Evolutionary conservation across 2,888 invertebrate genomes (phyloP).

Genomic region (Bellardia pandia): DNA sequence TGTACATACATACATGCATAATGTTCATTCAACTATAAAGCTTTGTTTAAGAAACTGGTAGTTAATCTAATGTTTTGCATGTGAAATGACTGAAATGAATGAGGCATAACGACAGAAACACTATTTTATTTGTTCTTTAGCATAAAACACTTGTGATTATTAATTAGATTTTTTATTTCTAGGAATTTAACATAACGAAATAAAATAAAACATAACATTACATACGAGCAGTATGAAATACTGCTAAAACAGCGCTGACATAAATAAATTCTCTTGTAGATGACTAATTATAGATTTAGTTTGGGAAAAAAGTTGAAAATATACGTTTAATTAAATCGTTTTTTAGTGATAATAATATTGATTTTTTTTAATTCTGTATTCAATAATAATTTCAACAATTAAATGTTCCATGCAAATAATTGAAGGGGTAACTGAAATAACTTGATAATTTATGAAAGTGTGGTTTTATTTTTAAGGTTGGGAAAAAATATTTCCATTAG

Average conservation of each 20-base stretch:
- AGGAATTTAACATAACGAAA: neutral
- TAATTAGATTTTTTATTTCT: conserved; percentile 10
- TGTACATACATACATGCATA: too few relatives aligned
- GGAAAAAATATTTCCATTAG: too few relatives aligned
- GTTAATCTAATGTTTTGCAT: neutral
- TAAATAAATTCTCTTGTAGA: neutral
- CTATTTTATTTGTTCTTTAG: conserved; percentile 1
- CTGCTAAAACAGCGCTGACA: neutral
- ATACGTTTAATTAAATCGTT: neutral
- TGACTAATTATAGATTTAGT: neutral
- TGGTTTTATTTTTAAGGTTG: too few relatives aligned
- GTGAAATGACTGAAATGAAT: neutral
- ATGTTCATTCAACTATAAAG: too few relatives aligned
- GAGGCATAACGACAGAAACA: neutral
- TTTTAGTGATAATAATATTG: neutral
- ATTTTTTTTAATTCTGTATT: neutral
- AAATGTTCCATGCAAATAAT: too few relatives aligned
- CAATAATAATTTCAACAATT: too few relatives aligned
- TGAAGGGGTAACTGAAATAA: too few relatives aligned
- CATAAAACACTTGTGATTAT: conserved; percentile 10
- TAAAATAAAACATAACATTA: neutral
- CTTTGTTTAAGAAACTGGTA: too few relatives aligned
- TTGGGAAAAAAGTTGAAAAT: too few relatives aligned
- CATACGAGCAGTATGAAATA: too few relatives aligned
- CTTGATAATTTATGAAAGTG: too few relatives aligned